Base-by-base conservation (phyloP, 1,140 invertebrate species). In the Zaprionus inermis region DNA sequence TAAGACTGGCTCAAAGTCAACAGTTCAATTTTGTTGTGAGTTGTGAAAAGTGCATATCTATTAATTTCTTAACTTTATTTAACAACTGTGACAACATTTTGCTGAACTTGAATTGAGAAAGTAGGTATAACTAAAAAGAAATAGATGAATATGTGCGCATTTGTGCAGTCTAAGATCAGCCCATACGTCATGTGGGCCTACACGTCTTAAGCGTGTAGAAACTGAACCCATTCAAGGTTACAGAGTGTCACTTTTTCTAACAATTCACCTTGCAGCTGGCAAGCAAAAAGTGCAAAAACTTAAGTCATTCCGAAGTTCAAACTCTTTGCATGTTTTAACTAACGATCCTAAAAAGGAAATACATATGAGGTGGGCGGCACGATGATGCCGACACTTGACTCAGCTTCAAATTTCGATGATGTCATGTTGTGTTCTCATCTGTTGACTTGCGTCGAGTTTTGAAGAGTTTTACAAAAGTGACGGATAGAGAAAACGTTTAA, bases 21-120 rank as follows among this genome's bases (percentile, higher is more conserved):
- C 58, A 74, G 72, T 70, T 70, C 28, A 52, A 64, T 54, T 70
- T 70, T 56, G 44, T 46, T 57, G 18, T 11, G 28, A 44, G 72
- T 38, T 74, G 66, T 55, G 54, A 61, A 55, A 69, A 49, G 66
- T 70, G 44, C 41, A 58, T 24, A 28, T 28, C 24, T 28, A 28
- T 28, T 28, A 9, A 32, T 6, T 32, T 32, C 51, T 61, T 18
- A 11, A 30, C 12, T 61, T 38, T 16, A 49, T 46, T 65, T 65
- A 41, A 16, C 38, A 56, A 68, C 36, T 55, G 56, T 28, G 30
- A 24, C 16, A 51, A 49, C 12, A 38, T 16, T 32, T 10, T 24
- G 9, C 20, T 28, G 1, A 6, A 44, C n/a, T 56, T 16, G 4
- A 61, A 34, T 18, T n/a, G 14, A 30, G 22, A 30, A 64, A 56